Percentiles rank a stretch among this genome's conserved stretches.
These are phyloP conservation scores for Bos javanicus DNA, from an alignment of 2,113 vertebrate species.

Conservation along the genomic window DNA sequence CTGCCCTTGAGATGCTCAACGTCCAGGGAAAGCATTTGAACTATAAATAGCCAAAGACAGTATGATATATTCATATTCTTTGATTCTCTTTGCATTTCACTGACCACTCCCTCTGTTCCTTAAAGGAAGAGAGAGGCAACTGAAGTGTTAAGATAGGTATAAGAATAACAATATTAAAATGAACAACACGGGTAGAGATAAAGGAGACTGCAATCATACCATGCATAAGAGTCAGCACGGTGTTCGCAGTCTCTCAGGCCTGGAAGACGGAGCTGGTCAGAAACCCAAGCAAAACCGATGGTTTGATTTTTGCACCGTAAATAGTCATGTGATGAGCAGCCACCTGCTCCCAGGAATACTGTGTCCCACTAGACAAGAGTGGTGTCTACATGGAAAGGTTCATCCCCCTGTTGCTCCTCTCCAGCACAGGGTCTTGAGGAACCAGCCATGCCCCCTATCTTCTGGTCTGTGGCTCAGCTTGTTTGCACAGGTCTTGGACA, in stretches of 20 bases:
- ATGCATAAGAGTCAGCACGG: fast-evolving
- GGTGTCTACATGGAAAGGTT: not conserved
- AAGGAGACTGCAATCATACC: fast-evolving
- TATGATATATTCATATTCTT: not conserved
- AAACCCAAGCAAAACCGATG: fast-evolving
- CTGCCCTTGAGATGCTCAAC: not conserved
- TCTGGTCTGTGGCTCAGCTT: fast-evolving
- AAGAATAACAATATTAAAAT: not conserved
- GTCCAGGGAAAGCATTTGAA: not conserved
- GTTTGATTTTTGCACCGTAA: fast-evolving
- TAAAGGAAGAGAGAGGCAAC: not conserved
- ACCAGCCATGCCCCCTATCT: not conserved
- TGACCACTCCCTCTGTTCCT: not conserved
- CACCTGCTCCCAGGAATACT: not conserved
- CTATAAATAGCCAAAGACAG: not conserved
- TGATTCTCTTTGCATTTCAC: not conserved
- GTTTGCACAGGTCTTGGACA: fast-evolving
- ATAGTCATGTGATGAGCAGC: fast-evolving
- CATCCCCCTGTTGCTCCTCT: too few relatives aligned
- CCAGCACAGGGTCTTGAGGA: not conserved
- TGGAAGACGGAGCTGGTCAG: fast-evolving
- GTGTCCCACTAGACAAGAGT: not conserved
- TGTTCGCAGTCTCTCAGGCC: fast-evolving
- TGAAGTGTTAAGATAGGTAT: not conserved
- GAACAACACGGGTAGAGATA: too few relatives aligned